Evolutionary conservation across 2,797 vertebrate species (phyloP).

Genomic region (Leptoclinus maculatus): DNA sequence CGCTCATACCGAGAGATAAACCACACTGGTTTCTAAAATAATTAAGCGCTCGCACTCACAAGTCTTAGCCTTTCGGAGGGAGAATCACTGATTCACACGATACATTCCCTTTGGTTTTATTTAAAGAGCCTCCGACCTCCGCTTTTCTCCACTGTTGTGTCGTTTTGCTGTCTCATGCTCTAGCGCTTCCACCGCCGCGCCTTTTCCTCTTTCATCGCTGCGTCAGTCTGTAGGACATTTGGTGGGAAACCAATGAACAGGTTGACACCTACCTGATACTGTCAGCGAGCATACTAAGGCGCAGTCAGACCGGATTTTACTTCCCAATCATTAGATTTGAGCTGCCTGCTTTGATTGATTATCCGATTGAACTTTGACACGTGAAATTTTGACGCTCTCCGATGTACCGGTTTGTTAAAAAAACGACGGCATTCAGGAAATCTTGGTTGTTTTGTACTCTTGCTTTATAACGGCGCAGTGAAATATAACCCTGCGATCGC

Average conservation of each 20-base stretch:
- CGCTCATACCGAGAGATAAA: neutral
- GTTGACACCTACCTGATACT: neutral
- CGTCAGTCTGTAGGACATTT: conserved; percentile 36
- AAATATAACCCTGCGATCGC: neutral
- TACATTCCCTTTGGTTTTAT: conserved; percentile 73
- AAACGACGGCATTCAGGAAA: neutral
- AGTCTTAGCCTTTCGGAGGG: conserved; percentile 64
- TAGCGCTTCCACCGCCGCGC: neutral
- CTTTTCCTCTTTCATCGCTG: conserved; percentile 3
- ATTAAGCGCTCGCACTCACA: conserved; percentile 41
- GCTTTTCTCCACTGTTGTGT: conserved; percentile 31
- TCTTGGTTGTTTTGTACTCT: neutral
- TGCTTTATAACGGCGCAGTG: neutral
- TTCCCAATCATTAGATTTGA: neutral
- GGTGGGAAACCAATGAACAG: conserved; percentile 4
- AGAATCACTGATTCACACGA: conserved; percentile 62
- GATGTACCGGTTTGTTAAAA: neutral
- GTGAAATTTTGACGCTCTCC: neutral
- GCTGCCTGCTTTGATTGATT: neutral
- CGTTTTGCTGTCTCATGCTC: conserved; percentile 24
- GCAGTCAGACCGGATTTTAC: neutral
- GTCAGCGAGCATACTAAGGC: conserved; percentile 5
- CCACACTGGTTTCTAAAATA: conserved; percentile 31
- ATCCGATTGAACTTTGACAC: neutral
- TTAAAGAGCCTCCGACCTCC: conserved; percentile 24